phyloP scores from a whole-genome alignment of 2,113 vertebrate genomes.

The Pycnonotus jocosus region DNA sequence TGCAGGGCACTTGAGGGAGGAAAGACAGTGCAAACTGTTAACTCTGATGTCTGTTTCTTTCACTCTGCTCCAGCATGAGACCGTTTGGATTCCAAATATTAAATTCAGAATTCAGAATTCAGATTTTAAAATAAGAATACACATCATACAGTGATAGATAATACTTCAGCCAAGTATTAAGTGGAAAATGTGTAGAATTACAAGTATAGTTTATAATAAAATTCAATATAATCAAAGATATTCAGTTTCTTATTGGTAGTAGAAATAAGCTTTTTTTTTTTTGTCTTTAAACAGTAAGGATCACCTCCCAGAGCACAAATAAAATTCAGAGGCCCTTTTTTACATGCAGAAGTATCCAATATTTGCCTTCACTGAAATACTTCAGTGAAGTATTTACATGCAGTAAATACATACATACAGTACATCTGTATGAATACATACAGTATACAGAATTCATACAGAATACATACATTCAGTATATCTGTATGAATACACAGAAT shows the following conservation, averaged over 20 bases:
- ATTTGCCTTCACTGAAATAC: not conserved
- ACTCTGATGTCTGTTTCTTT: not conserved
- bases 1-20: not conserved
- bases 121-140: not conserved
- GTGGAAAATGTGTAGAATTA: not conserved
- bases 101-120: not conserved
- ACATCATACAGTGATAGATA: not conserved
- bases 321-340: not conserved
- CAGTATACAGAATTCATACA: too few relatives aligned
- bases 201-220: not conserved
- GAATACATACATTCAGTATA: too few relatives aligned
- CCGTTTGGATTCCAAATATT: not conserved
- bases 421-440: too few relatives aligned
- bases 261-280: not conserved
- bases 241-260: not conserved
- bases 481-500: not conserved
- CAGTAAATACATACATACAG: too few relatives aligned
- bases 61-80: not conserved
- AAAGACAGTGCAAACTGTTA: not conserved
- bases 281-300: not conserved
- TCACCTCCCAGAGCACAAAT: not conserved
- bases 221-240: not conserved
- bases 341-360: not conserved
- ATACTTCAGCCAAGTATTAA: not conserved
- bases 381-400: not conserved